Base-by-base conservation (phyloP, 2,888 invertebrate genomes). In the Cyaniris semiargus region DNA sequence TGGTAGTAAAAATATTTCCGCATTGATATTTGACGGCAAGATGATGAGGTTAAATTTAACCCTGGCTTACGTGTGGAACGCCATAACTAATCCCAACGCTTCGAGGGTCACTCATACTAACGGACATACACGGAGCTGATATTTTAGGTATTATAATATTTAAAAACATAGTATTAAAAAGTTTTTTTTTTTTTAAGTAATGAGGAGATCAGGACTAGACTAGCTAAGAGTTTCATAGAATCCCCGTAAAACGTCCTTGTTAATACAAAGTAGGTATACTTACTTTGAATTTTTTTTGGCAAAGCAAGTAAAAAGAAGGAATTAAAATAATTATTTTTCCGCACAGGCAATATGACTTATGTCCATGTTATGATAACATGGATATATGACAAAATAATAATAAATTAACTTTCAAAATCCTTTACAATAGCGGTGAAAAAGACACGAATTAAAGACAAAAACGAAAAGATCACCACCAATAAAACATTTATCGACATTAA, bases 41-140 rank as follows among this genome's bases (percentile, higher is more conserved):
- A 23, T 53, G 74, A 18, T 7, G 31, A 1, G 44, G 48, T 74
- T 74, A 74, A 53, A 74, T 31, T 74, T 74, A 74, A 74, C 48
- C 74, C 27, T 74, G 48, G 72, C 72, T 72, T 38, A 74, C n/a
- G 48, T 48, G 74, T 48, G 74, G 13, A 21, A 72, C 72, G 72
- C 53, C 74, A 53, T n/a, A 0, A 48, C 23, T 74, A 74, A 74
- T 74, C 74, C 74, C n/a, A 74, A 18, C 48, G 74, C 53, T 2
- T 74, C 27, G 53, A 74, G 53, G 53, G 74, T 53, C 74, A 74
- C 27, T 53, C 74, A 44, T 1, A 34, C 6, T 53, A 15, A 23
- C 27, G 74, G 53, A 74, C 53, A 27, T 23, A 5, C 21, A 74
- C 18, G 27, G 74, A 74, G 74, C 44, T 74, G 74, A 13, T 44